Base-by-base conservation (phyloP, 2,888 invertebrate species). In the Sipha maydis region DNA sequence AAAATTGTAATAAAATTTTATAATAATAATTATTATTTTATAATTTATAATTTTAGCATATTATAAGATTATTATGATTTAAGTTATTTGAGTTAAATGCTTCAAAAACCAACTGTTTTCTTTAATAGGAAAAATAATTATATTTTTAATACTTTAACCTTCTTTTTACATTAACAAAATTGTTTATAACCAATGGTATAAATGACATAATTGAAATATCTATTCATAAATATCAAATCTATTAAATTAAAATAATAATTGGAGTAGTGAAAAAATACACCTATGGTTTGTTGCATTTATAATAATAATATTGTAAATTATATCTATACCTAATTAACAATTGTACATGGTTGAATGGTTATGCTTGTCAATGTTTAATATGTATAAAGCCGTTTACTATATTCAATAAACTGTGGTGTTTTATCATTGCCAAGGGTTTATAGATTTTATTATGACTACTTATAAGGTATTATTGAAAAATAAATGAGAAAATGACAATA, bases 401-500 rank as follows among this genome's bases (percentile, higher is more conserved):
- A 28, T 79, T 79, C 56, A 38, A 79, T 79, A 73, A 86, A 86
- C 56, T 56, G 56, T 67, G 21, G 54, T 85, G 34, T 77, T 69
- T 79, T 9, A 86, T 86, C 56, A 86, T 86, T 86, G 71, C 79
- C 41, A 86, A 28, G 71, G 34, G 38, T 71, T 71, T 28, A 86
- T 71, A 56, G 4, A n/a, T 79, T 79, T 38, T 78, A 28, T 86
- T 79, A 76, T 79, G 25, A 25, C n/a, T 38, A 54, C 79, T 38
- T 71, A 85, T 71, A 79, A 78, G 54, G 73, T 79, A 73, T 84
- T 61, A 73, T 83, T 76, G 41, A 28, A 86, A 54, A 71, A 71
- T 71, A 71, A 85, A 85, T 71, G 19, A 86, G 71, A 79, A 86
- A 86, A 86, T 71, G n/a, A 79, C 71, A 86, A 78, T 85, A 25